Conservation (phyloP, 2,797 vertebrate species). For the Petrocephalus schoutedeni region DNA sequence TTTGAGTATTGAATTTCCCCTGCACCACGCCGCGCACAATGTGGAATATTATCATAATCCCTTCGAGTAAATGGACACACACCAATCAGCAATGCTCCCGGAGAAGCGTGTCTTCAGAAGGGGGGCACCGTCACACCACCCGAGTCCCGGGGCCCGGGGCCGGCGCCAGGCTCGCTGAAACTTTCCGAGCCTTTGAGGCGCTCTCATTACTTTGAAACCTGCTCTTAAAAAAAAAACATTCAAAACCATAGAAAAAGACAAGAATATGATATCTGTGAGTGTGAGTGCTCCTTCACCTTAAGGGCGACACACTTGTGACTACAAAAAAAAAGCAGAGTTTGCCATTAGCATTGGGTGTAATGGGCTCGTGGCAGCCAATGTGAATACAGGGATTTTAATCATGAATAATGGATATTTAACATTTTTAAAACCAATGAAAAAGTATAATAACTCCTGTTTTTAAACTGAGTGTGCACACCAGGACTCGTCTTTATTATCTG, state of each 20-base stretch:
- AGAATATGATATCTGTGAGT: neutral
- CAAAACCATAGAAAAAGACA: neutral
- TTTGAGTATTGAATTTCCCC: constrained; percentile 99
- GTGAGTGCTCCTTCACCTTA: neutral
- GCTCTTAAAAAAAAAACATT: neutral
- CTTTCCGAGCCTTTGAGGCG: constrained; percentile 41
- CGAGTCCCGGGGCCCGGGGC: constrained; percentile 56
- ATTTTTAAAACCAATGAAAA: constrained; percentile 6
- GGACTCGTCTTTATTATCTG: neutral
- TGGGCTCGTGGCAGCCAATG: neutral
- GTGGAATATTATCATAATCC: constrained; percentile 99
- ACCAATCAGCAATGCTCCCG: constrained; percentile 91
- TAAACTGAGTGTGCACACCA: neutral
- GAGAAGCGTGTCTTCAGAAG: constrained; percentile 80
- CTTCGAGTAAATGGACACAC: constrained; percentile 94
- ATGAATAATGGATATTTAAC: constrained; percentile 6
- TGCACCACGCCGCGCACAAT: constrained; percentile 94
- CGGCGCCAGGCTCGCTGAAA: constrained; percentile 57
- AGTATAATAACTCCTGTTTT: neutral
- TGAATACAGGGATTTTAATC: constrained; percentile 1
- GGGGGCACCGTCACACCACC: constrained; percentile 72
- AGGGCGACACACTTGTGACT: neutral
- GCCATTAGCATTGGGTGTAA: constrained; percentile 11
- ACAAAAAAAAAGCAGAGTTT: neutral
- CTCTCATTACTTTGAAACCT: neutral